Conservation (phyloP, 2,113 vertebrate species). For the Alethe diademata region DNA sequence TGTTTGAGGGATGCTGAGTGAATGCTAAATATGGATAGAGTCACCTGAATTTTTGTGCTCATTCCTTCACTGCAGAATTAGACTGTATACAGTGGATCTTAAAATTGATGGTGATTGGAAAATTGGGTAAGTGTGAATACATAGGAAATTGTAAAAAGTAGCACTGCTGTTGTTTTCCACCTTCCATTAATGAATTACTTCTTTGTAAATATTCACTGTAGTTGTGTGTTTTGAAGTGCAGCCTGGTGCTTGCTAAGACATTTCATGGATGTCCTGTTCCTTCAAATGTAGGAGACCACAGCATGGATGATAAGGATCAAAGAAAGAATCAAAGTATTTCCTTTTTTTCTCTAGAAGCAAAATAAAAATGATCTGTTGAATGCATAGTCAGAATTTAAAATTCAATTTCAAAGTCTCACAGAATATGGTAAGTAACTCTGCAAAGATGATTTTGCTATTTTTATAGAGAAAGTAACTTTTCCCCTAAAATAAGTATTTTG, state of each 20-base stretch:
- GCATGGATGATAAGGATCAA: not conserved
- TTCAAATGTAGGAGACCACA: not conserved
- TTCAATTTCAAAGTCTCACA: not conserved
- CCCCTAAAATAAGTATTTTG: accelerated
- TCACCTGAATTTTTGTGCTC: not conserved
- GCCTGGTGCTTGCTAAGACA: not conserved
- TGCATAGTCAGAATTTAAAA: not conserved
- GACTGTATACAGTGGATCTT: not conserved
- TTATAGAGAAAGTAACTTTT: not conserved
- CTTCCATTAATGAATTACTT: not conserved
- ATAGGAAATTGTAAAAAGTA: not conserved
- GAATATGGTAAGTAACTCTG: not conserved
- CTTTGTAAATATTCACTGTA: not conserved
- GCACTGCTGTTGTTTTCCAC: not conserved
- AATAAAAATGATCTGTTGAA: not conserved
- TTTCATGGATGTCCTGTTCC: not conserved
- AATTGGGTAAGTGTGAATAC: not conserved
- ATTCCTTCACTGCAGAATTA: not conserved
- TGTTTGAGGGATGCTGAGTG: not conserved
- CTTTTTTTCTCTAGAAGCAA: not conserved
- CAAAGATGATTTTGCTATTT: not conserved
- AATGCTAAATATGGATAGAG: not conserved
- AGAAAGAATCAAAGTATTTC: not conserved
- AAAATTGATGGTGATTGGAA: not conserved
- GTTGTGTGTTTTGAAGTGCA: not conserved